Evolutionary conservation across 2,113 vertebrate genomes (phyloP).

Genomic region (Coturnix japonica): DNA sequence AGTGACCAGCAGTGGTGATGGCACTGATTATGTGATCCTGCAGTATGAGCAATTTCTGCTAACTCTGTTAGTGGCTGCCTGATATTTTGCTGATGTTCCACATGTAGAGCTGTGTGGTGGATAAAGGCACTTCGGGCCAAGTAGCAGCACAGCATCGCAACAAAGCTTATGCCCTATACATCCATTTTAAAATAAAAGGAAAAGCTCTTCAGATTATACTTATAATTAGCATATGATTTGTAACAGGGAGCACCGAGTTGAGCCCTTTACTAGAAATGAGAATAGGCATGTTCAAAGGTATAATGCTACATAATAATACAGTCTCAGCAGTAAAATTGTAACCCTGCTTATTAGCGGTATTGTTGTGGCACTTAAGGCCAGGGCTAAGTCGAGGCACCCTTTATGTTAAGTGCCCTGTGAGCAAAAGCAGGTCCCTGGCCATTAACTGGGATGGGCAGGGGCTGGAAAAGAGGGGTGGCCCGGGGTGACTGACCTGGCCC

Average conservation of each 20-base stretch:
- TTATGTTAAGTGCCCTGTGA: background rate
- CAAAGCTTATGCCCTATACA: constrained; percentile 54
- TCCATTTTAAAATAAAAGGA: constrained; percentile 37
- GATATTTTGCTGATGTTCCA: constrained; percentile 51
- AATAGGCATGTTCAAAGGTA: constrained; percentile 31
- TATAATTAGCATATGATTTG: constrained; percentile 62
- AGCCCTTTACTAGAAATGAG: constrained; percentile 49
- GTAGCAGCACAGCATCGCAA: constrained; percentile 23
- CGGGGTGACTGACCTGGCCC: background rate
- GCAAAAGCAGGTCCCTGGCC: background rate
- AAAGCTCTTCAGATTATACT: constrained; percentile 50
- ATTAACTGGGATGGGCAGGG: background rate
- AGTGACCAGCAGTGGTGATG: constrained; percentile 17
- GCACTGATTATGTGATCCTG: background rate
- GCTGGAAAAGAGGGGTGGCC: background rate
- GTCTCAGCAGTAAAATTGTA: constrained; percentile 52
- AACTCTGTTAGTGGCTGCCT: constrained; percentile 25
- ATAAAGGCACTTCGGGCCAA: constrained; percentile 54
- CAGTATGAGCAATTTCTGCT: constrained; percentile 33
- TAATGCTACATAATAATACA: constrained; percentile 63
- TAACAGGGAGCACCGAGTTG: constrained; percentile 30
- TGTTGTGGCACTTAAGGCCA: constrained; percentile 33
- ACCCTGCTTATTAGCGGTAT: constrained; percentile 50
- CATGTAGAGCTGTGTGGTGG: constrained; percentile 2
- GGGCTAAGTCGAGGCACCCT: background rate